phyloP scores from a whole-genome alignment of 2,797 vertebrate genomes.

The Alectoris magna region DNA sequence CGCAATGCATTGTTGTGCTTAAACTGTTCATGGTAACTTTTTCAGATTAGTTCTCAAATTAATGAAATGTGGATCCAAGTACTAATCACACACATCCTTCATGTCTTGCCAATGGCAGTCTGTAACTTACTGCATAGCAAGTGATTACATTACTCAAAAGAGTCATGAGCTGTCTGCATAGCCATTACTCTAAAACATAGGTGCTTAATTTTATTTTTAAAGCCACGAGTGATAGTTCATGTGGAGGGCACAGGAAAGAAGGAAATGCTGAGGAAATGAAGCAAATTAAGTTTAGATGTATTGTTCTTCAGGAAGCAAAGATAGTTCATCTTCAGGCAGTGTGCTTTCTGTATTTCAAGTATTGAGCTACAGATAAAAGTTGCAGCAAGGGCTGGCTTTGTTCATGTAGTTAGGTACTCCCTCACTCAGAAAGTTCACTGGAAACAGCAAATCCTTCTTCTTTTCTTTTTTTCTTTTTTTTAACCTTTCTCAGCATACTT shows the following conservation, averaged over 20 bases:
- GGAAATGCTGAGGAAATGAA: neutral
- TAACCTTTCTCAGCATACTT: neutral
- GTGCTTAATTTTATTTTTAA: neutral
- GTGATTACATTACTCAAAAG: neutral
- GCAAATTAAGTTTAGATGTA: neutral
- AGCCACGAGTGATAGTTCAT: neutral
- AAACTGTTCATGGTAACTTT: neutral
- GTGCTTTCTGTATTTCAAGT: neutral
- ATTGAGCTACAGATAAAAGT: neutral
- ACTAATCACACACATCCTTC: neutral
- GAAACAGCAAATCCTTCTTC: neutral
- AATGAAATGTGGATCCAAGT: neutral
- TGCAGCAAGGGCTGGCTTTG: neutral
- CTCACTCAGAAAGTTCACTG: neutral
- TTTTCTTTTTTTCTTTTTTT: neutral
- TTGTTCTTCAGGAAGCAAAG: neutral
- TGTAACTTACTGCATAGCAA: neutral
- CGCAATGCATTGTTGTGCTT: neutral
- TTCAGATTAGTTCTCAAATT: neutral
- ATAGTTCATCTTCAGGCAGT: neutral
- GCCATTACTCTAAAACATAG: neutral
- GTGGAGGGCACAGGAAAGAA: neutral
- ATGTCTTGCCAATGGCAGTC: neutral
- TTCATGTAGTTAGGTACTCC: neutral
- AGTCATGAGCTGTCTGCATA: neutral